phyloP scores from a whole-genome alignment of 1,140 invertebrate genomes.

The Drosophila obscura region DNA sequence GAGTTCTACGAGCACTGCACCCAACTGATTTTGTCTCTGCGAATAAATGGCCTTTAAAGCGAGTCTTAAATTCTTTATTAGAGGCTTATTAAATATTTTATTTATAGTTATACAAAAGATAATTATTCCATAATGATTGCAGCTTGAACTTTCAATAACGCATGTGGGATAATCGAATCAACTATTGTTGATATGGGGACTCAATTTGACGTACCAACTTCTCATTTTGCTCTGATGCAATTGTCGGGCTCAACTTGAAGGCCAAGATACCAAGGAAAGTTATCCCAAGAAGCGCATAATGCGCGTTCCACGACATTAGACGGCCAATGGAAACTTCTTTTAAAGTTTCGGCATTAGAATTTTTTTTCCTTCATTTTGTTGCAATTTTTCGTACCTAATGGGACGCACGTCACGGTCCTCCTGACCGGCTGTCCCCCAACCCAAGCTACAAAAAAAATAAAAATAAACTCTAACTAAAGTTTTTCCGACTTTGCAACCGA shows the following conservation, averaged over 20 bases:
- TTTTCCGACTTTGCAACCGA: not conserved
- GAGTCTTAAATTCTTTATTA: no score
- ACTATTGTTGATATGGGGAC: not conserved
- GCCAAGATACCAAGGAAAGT: not conserved
- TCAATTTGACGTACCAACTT: not conserved
- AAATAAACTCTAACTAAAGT: constrained; percentile 25
- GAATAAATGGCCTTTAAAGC: no score
- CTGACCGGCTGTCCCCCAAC: constrained; percentile 25
- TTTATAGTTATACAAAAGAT: not conserved
- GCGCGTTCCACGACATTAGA: constrained; percentile 18
- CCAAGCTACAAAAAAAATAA: constrained; percentile 4
- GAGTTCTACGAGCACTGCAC: no score
- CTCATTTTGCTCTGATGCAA: not conserved
- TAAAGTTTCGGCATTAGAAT: constrained; percentile 18
- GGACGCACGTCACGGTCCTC: constrained; percentile 41
- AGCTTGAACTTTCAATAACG: constrained; percentile 37
- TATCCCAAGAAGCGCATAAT: not conserved
- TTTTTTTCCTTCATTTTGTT: constrained; percentile 39
- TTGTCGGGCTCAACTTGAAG: not conserved
- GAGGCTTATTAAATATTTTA: no score
- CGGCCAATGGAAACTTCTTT: constrained; percentile 21
- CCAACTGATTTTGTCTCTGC: no score
- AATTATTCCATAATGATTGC: constrained; percentile 16
- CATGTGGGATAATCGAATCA: no score
- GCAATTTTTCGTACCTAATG: constrained; percentile 46